These are phyloP conservation scores for Kuschelorhynchus macadamiae DNA, from an alignment of 2,888 invertebrate species.

Conservation along the genomic window DNA sequence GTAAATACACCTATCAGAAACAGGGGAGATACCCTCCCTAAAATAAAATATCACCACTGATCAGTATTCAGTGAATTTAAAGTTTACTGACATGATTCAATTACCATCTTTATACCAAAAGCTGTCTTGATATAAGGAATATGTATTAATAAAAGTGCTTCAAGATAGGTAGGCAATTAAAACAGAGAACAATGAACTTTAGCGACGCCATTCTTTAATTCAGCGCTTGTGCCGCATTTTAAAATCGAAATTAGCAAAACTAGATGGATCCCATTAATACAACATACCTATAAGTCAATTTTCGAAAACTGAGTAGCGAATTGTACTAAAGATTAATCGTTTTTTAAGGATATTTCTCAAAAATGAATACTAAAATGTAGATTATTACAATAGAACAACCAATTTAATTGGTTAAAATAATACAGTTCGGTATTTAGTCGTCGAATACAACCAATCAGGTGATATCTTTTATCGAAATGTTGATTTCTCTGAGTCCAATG, in stretches of 20 bases:
- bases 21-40: too few species aligned
- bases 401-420: slow-evolving; percentile 71
- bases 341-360: too few species aligned
- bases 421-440: slow-evolving; percentile 69
- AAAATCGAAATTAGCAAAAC: slow-evolving; percentile 65
- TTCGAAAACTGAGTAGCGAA: too few species aligned
- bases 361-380: too few species aligned
- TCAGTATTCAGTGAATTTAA: too few species aligned
- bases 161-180: slow-evolving; percentile 60
- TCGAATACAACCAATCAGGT: slow-evolving; percentile 70
- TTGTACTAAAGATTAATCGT: too few species aligned
- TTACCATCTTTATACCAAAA: too few species aligned
- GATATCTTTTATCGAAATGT: slow-evolving; percentile 69
- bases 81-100: too few species aligned
- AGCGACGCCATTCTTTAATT: slow-evolving; percentile 71
- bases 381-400: slow-evolving; percentile 56
- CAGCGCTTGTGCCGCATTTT: slow-evolving; percentile 68
- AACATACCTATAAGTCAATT: slow-evolving; percentile 3
- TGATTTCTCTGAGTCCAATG: slow-evolving; percentile 68
- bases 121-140: neutral
- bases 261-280: slow-evolving; percentile 10
- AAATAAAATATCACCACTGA: too few species aligned
- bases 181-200: slow-evolving; percentile 72
- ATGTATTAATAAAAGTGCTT: slow-evolving; percentile 48
- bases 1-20: too few species aligned